Evolutionary conservation across 2,888 invertebrate species (phyloP).

Genomic region (Selenia dentaria): DNA sequence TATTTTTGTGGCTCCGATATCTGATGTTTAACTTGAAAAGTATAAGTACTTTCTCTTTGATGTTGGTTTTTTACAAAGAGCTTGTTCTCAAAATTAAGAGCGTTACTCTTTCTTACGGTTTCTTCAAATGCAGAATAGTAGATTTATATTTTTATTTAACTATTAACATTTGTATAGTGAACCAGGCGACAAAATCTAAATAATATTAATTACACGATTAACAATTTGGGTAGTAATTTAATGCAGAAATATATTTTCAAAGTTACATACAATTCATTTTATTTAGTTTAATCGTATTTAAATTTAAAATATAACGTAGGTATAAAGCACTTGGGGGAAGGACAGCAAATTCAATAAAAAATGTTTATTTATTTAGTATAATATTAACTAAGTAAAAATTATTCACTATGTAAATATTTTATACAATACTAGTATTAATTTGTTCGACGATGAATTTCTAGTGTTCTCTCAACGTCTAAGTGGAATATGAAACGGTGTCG

Average conservation of each 20-base stretch:
- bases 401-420: slow-evolving; percentile 84
- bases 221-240: slow-evolving; percentile 76
- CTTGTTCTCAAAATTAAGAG: slow-evolving; percentile 5
- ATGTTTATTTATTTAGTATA: slow-evolving; percentile 81
- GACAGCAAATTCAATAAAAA: slow-evolving; percentile 86
- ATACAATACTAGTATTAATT: slow-evolving; percentile 82
- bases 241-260: slow-evolving; percentile 78
- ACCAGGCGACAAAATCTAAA: slow-evolving; percentile 77
- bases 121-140: slow-evolving; percentile 6
- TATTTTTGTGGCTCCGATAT: background rate
- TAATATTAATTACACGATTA: slow-evolving; percentile 64
- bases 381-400: slow-evolving; percentile 84
- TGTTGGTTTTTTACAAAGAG: background rate
- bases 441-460: slow-evolving; percentile 79
- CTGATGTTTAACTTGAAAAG: background rate
- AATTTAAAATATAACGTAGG: slow-evolving; percentile 81
- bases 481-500: slow-evolving; percentile 67
- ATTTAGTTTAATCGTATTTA: slow-evolving; percentile 81
- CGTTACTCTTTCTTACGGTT: slow-evolving; percentile 14
- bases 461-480: slow-evolving; percentile 76
- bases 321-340: slow-evolving; percentile 86
- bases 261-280: slow-evolving; percentile 80
- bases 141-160: background rate
- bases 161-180: slow-evolving; percentile 32
- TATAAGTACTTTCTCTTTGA: background rate